These are phyloP conservation scores for Bujurquina vittata DNA, from an alignment of 2,113 vertebrate genomes.

Conservation along the genomic window DNA sequence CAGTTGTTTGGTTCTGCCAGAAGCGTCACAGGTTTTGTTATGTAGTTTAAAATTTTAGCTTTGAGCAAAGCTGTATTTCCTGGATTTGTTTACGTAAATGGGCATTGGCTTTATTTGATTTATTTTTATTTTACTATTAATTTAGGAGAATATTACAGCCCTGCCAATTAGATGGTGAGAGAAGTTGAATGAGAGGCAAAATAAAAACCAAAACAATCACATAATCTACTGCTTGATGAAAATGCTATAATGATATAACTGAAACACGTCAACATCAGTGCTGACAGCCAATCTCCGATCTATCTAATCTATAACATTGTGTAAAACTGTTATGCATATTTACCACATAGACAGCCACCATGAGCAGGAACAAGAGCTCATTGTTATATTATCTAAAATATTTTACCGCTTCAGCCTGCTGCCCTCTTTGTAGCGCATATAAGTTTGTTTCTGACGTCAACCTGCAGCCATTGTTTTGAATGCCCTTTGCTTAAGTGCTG, in stretches of 20 bases:
- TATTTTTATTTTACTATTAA: too few relatives aligned
- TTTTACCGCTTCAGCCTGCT: background rate
- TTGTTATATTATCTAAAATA: slow-evolving; percentile 13
- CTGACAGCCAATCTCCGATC: background rate
- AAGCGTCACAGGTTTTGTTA: too few relatives aligned
- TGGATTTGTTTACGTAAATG: too few relatives aligned
- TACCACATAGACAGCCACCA: background rate
- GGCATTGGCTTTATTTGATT: too few relatives aligned
- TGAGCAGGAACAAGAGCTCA: background rate
- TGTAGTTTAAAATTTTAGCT: too few relatives aligned
- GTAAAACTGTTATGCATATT: background rate
- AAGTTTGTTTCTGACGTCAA: slow-evolving; percentile 28
- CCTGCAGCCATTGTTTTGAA: slow-evolving; percentile 18
- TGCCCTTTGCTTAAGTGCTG: slow-evolving; percentile 19
- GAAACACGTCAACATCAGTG: background rate
- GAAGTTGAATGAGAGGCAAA: background rate
- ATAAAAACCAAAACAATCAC: background rate
- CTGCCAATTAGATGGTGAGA: too few relatives aligned
- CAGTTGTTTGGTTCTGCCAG: too few relatives aligned
- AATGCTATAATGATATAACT: background rate
- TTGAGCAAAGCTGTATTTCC: too few relatives aligned
- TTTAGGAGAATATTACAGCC: too few relatives aligned
- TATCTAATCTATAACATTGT: background rate
- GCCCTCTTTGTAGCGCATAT: background rate
- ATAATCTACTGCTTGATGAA: too few relatives aligned